Base-by-base conservation (phyloP, 2,888 invertebrate genomes). In the Xanthorhoe spadicearia region DNA sequence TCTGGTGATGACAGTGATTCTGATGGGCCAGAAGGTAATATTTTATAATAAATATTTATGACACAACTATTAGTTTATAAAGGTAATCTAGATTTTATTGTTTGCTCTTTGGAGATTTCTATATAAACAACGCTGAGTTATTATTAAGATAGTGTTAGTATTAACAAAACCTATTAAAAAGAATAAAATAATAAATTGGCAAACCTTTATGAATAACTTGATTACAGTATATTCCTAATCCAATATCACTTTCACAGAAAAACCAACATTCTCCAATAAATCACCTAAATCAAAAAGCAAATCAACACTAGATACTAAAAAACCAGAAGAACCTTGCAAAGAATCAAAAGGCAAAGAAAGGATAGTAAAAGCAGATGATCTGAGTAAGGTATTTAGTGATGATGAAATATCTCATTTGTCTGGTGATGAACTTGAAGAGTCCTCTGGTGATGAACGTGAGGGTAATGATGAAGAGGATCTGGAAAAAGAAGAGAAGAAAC, bases 361-460 rank as follows among this genome's bases (percentile, higher is more conserved):
- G 69, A 68, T 85, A n/a, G 70, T 90, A 50, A 79, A 83, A 59
- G 87, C 84, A 77, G 79, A 83, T 72, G 85, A 91, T 64, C 71
- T 89, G 15, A 80, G 74, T 61, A 87, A 88, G 80, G 81, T 90
- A 0, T 92, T 92, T 53, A 92, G 92, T 86, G 92, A 92, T 77
- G 92, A 92, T 87, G 92, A 92, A 84, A 79, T 92, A 6, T 92
- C 92, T 38, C 85, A 90, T 76, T 73, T 92, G 23, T 90, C 89
- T 62, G 83, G 74, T 73, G 87, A 87, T 82, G 86, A 82, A 73
- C 77, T 83, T 63, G 8, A 68, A 10, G 62, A 57, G 4, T 65
- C 67, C 9, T 71, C 71, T 75, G 59, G 51, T 66, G 65, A 72
- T 59, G 70, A 74, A 19, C 59, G 8, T 63, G 79, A 79, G 28